Percentiles rank a stretch among this genome's conserved stretches.
phyloP scores from a whole-genome alignment of 1,140 invertebrate genomes.

The Babylonia areolata region DNA sequence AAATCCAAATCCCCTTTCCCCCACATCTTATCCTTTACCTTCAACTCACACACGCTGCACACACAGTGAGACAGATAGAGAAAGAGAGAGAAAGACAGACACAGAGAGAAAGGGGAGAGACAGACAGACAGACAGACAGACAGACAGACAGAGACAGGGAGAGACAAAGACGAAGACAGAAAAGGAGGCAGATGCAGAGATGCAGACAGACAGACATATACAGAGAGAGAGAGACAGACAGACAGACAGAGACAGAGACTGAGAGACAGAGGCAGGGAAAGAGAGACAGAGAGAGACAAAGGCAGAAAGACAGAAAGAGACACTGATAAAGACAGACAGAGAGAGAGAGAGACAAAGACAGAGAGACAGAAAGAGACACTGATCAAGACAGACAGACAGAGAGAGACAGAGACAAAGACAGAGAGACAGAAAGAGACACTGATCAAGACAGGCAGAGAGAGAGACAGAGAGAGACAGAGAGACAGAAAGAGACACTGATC shows the following conservation, averaged over 20 bases:
- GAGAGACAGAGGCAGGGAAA: background rate
- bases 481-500: too few relatives aligned
- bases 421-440: background rate
- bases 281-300: background rate
- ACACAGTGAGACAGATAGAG: background rate
- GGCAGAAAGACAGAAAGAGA: background rate
- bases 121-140: slow-evolving; percentile 14
- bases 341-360: slow-evolving; percentile 15
- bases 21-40: too few relatives aligned
- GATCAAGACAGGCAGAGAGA: too few relatives aligned
- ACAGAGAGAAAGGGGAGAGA: slow-evolving; percentile 26
- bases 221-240: background rate
- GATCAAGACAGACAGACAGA: too few relatives aligned
- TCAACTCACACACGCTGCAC: too few relatives aligned
- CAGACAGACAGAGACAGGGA: background rate
- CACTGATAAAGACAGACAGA: background rate
- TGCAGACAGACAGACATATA: background rate
- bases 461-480: too few relatives aligned
- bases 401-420: background rate
- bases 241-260: background rate
- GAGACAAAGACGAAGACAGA: background rate
- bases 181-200: background rate
- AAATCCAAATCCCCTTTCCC: too few relatives aligned
- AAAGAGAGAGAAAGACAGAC: background rate
- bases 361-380: background rate